Evolutionary conservation across 1,140 invertebrate genomes (phyloP), one percentile per base, ranked within the genome.

Genomic region (Trichoplusia ni): DNA sequence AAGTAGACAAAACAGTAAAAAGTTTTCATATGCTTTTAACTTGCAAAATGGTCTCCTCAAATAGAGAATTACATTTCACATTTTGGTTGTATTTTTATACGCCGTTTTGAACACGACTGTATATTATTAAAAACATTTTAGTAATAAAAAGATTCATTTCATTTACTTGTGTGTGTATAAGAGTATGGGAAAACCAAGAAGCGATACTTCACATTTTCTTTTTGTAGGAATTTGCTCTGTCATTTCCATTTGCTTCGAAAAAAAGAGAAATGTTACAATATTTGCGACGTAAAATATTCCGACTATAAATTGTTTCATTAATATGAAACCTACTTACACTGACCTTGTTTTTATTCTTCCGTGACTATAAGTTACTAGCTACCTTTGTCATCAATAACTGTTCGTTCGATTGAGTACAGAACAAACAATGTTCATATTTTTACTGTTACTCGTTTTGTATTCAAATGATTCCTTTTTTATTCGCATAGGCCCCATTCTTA

Each of bases 401-500:
- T 54, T 37, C 19, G 21, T 38, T 51, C 8, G 47, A 56, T 44
- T 31, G 25, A 8, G 27, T n/a, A 19, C 14, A 58, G 31, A 42
- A 4, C 35, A 54, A 54, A 54, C 31, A n/a, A n/a, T n/a, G n/a
- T n/a, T n/a, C n/a, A n/a, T n/a, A n/a, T n/a, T n/a, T n/a, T n/a
- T n/a, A n/a, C n/a, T n/a, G n/a, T n/a, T n/a, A n/a, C n/a, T n/a
- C n/a, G 14, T 11, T 44, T n/a, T 25, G 21, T 16, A 58, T 58
- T 58, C 23, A 58, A 58, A 31, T 31, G 37, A 13, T 58, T 44
- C 16, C 31, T 3, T 58, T 58, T 58, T 44, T 42, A 31, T 58
- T 37, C 54, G 16, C 38, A 31, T 31, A 21, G n/a, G n/a, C 16
- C 37, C 31, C 25, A 58, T 58, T 58, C 23, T n/a, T n/a, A n/a